Base-by-base conservation (phyloP, 2,888 invertebrate species). In the Phaedon cochleariae region DNA sequence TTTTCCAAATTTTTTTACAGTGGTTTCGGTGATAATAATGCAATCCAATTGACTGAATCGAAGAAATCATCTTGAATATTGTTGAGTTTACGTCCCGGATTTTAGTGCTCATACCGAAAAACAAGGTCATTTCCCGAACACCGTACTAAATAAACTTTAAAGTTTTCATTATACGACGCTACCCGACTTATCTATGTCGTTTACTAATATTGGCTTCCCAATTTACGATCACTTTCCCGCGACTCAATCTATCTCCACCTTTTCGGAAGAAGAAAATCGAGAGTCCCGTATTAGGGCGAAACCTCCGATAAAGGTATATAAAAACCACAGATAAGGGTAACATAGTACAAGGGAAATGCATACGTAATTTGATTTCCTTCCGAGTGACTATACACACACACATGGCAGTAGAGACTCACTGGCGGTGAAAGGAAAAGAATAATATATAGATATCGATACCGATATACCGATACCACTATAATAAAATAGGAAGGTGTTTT, bases 361-460 rank as follows among this genome's bases (percentile, higher is more conserved):
- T 81, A 80, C 80, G 81, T 82, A 82, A 82, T 82, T 82, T 81
- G 80, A 81, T 81, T 81, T 80, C 80, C 80, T 72, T 53, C 62
- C 64, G 61, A 75, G 74, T 74, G 73, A 69, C 68, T 66, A 41
- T 72, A n/a, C n/a, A n/a, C 2, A 9, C 34, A 26, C 4, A 34
- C 22, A 55, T 21, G 55, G 37, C 55, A 31, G 34, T 41, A 55
- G 55, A 21, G 53, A 37, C 37, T 20, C 20, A 41, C 20, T 22
- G 45, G 22, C 45, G 46, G 70, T 65, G 57, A 61, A 60, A 61
- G 52, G 46, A 52, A 53, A 52, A 31, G 70, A 15, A n/a, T n/a
- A n/a, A n/a, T n/a, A 34, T 34, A 34, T 6, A 2, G 34, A 34
- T 34, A 34, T 6, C 34, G 15, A 41, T 41, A 15, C 15, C 3